Conservation (phyloP, 37 sponge, comb jelly and placozoan species). For the Corticium candelabrum region DNA sequence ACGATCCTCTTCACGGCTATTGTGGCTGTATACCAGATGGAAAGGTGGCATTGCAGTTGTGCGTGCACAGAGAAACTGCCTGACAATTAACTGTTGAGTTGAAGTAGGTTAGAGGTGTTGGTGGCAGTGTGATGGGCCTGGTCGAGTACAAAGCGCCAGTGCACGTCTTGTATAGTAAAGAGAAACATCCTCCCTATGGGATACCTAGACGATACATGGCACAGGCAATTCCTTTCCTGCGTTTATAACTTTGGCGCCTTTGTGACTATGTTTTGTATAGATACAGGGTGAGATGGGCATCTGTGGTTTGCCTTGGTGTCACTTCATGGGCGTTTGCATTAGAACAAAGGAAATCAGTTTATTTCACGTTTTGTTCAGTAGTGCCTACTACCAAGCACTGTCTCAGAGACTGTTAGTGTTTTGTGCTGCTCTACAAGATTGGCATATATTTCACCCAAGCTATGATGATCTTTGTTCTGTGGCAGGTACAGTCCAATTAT, state of each 20-base stretch:
- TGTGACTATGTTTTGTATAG: too few species aligned
- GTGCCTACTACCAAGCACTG: background rate
- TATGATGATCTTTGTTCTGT: too few species aligned
- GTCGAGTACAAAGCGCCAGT: background rate
- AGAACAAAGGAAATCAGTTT: background rate
- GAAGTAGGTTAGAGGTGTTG: background rate
- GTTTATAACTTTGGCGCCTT: too few species aligned
- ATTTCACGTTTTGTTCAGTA: background rate
- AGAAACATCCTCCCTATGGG: background rate
- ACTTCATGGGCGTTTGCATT: background rate
- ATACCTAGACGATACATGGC: conserved; percentile 2
- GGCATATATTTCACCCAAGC: background rate
- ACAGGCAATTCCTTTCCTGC: too few species aligned
- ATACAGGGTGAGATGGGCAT: background rate
- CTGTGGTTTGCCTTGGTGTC: background rate
- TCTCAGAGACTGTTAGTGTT: background rate
- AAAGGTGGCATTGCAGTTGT: too few species aligned
- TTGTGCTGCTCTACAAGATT: background rate
- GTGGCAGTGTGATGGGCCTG: background rate
- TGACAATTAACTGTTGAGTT: too few species aligned
- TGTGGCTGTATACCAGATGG: background rate
- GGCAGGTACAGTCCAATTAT: too few species aligned
- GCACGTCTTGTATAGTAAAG: background rate
- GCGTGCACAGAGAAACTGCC: too few species aligned
- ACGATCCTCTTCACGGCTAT: background rate